Base-by-base conservation (phyloP, 2,888 invertebrate species). In the Adela reaumurella region DNA sequence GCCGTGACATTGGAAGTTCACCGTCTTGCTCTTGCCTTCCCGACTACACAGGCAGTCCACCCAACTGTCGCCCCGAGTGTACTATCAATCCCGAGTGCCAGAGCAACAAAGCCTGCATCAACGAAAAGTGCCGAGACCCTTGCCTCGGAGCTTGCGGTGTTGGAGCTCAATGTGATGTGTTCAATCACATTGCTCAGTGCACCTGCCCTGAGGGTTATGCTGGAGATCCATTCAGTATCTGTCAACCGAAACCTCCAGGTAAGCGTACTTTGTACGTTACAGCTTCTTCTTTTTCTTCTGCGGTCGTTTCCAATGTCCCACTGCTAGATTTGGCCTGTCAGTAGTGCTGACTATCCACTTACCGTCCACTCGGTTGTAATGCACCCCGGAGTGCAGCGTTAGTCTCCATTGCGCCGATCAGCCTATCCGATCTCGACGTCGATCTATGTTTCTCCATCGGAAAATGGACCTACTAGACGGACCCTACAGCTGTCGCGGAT, bases 41-140 rank as follows among this genome's bases (percentile, higher is more conserved):
- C 16, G 78, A 74, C 53, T 87, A 83, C 58, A 67, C 83, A 43
- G 88, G 88, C 14, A 82, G 74, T 54, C 85, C 88, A 47, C 86
- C 88, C 1, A 83, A 84, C 55, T 89, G 88, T 58, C 77, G 85
- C 51, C 86, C 87, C 1, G 86, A 87, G 61, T 88, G 88, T 63
- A 80, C 81, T 6, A 82, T 87, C n/a, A 85, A 85, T 61, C 78
- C 86, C 0, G 89, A 89, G 58, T 90, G 90, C 58, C 66, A 84
- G 1, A 82, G 84, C 49, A 82, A 84, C 56, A 74, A 80, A 62
- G 85, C 88, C 1, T 89, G 88, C 58, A 80, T 87, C 10, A 81
- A 80, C 51, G 83, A 85, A 62, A 84, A 80, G 62, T 87, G 87
- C 59, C 71, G 77, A 17, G 85, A 87, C 60, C 87, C 88, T 3